These are phyloP conservation scores for Moxostoma hubbsi DNA, from an alignment of 2,797 vertebrate species.

Conservation along the genomic window DNA sequence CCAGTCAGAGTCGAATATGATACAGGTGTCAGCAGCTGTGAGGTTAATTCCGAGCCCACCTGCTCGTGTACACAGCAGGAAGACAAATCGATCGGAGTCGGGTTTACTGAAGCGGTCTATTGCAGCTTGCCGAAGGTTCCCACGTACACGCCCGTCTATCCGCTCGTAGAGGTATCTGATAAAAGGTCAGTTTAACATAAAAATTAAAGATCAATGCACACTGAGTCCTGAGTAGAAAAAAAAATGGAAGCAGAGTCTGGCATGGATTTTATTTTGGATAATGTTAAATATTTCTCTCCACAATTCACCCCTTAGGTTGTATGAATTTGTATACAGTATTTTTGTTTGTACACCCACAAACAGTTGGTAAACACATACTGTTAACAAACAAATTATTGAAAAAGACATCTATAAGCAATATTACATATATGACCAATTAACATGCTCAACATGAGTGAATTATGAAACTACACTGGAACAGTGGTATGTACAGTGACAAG, in stretches of 20 bases:
- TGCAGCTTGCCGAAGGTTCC: conserved; percentile 95
- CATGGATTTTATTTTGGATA: background rate
- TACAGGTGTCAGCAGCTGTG: conserved; percentile 96
- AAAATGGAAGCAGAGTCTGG: background rate
- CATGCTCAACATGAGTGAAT: no score
- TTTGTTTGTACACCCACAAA: background rate
- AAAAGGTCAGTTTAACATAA: conserved; percentile 11
- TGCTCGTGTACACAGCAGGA: conserved; percentile 96
- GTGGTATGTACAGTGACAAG: background rate
- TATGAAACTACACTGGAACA: background rate
- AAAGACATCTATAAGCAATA: no score
- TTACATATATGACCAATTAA: no score
- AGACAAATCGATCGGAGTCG: conserved; percentile 96
- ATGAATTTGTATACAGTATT: background rate
- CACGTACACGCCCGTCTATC: conserved; percentile 94
- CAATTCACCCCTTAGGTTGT: background rate
- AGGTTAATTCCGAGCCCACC: conserved; percentile 97
- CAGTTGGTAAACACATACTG: background rate
- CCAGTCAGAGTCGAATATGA: conserved; percentile 99
- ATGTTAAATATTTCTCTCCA: background rate
- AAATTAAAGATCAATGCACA: conserved; percentile 11
- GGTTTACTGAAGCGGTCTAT: conserved; percentile 98
- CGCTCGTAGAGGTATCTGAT: conserved; percentile 93
- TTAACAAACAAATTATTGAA: no score
- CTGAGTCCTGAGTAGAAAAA: background rate